Conservation (phyloP, 2,113 vertebrate genomes). For the Apteryx mantelli region DNA sequence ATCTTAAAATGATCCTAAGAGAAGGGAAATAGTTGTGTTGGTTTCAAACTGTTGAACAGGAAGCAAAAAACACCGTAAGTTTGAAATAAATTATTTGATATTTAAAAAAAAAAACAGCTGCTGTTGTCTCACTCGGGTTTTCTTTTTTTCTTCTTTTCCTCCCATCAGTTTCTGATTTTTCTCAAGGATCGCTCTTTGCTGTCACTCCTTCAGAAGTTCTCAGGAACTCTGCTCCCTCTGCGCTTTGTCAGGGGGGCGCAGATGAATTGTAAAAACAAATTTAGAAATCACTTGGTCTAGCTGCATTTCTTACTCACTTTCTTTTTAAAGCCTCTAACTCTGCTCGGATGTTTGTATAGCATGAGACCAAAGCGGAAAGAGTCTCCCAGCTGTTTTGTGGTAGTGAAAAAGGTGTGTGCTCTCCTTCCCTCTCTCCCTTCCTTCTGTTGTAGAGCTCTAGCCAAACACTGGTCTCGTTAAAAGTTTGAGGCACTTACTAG, state of each 20-base stretch:
- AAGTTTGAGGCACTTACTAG: conserved; percentile 3
- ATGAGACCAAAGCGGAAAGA: accelerated
- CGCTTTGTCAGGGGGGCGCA: neutral
- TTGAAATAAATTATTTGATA: conserved; percentile 8
- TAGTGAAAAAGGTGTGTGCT: neutral
- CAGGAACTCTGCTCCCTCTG: neutral
- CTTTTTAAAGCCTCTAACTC: neutral
- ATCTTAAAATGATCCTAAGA: conserved; percentile 3
- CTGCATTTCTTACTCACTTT: neutral
- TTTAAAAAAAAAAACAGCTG: neutral
- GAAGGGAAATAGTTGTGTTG: neutral
- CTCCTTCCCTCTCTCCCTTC: neutral
- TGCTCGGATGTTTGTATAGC: neutral
- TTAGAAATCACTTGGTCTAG: neutral
- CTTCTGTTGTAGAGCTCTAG: neutral
- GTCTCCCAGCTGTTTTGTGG: neutral
- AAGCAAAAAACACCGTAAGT: conserved; percentile 27
- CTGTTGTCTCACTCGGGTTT: neutral
- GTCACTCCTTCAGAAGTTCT: neutral
- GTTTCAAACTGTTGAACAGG: conserved; percentile 12
- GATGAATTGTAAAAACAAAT: neutral
- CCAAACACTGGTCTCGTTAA: neutral
- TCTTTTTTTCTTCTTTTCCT: neutral
- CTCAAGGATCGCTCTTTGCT: neutral
- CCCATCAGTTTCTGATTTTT: neutral